Base-by-base conservation (phyloP, 2,888 invertebrate species). In the Xanthia icteritia region DNA sequence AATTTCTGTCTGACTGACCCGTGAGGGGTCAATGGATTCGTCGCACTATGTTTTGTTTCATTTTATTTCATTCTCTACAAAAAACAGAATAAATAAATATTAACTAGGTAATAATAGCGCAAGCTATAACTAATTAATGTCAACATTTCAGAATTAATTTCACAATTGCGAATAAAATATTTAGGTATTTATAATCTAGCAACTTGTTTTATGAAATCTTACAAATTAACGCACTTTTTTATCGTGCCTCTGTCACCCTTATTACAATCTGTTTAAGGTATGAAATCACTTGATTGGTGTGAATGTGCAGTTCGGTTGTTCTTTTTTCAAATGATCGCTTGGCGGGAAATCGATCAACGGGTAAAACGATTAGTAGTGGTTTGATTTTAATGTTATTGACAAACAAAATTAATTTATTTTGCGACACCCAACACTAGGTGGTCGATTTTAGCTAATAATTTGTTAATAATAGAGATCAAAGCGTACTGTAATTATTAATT, bases 91-190 rank as follows among this genome's bases (percentile, higher is more conserved):
- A 73, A 81, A 76, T 78, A 56, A 79, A 81, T 76, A 73, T 64
- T 64, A 71, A 83, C 56, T 58, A 56, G 15, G 39, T 20, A 48
- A n/a, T 61, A 64, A 70, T 73, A 63, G 20, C 66, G 64, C 72
- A 75, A 79, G 79, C 81, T 73, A 76, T 79, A 73, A 39, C 83
- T 63, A 86, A 88, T 80, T 77, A 74, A 65, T 72, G 76, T 48
- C 54, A 81, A 81, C 58, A 76, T 75, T 84, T 54, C 77, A 68
- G 54, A 81, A 80, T 80, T 60, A 73, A 79, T 79, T 81, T 75
- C 85, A 71, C 79, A 87, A 88, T 78, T 31, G 36, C 76, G 69
- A 68, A 76, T 75, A 76, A 81, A 77, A 85, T 82, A 77, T 77
- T 84, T 13, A 66, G 51, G 5, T 67, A 67, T 77, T 74, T 71